These are phyloP conservation scores for Poeciliopsis presidionis DNA, from an alignment of 2,797 vertebrate genomes.

Conservation along the genomic window DNA sequence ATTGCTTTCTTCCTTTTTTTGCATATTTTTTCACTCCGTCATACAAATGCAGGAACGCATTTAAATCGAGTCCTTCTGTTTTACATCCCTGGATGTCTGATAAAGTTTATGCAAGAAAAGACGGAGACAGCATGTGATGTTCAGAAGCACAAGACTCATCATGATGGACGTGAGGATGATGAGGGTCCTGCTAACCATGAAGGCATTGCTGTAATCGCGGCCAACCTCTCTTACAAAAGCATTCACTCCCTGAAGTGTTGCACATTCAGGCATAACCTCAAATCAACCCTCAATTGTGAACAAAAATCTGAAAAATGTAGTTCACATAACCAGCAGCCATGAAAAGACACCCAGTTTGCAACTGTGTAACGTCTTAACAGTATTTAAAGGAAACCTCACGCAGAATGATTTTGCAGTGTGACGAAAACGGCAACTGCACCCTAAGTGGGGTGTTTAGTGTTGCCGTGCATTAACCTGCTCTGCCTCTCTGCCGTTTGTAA, in stretches of 20 bases:
- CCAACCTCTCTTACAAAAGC: constrained; percentile 2
- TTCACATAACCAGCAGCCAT: not conserved
- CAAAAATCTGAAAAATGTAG: not conserved
- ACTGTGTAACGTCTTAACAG: not conserved
- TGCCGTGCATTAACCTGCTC: constrained; percentile 2
- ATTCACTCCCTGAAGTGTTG: not conserved
- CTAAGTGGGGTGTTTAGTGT: not conserved
- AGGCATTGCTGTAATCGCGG: constrained; percentile 1
- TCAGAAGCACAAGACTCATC: not conserved
- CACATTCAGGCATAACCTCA: not conserved
- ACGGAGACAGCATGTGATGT: no score
- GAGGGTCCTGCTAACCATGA: not conserved
- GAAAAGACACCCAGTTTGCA: not conserved
- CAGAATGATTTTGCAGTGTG: not conserved
- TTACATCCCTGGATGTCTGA: constrained; percentile 15
- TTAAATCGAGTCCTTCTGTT: constrained; percentile 10
- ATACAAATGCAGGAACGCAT: constrained; percentile 4
- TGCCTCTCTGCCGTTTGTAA: constrained; percentile 12
- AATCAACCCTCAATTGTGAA: not conserved
- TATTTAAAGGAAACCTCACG: not conserved
- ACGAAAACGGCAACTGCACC: not conserved
- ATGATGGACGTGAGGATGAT: not conserved
- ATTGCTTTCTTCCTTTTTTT: constrained; percentile 18
- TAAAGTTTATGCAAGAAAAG: constrained; percentile 34
- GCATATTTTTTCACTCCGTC: constrained; percentile 24